These are phyloP conservation scores for Hydriomena furcata DNA, from an alignment of 2,888 invertebrate genomes.

Conservation along the genomic window DNA sequence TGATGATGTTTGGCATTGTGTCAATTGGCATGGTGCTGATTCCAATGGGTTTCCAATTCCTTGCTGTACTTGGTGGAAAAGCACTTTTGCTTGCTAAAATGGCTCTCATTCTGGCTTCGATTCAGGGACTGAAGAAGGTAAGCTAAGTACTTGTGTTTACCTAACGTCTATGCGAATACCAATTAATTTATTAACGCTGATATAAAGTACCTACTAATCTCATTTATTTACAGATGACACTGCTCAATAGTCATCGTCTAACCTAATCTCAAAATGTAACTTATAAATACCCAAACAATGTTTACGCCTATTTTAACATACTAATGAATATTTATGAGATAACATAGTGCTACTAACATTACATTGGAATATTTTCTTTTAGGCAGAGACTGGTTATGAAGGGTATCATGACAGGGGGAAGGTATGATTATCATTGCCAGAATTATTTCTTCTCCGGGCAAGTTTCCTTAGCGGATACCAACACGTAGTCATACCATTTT, in stretches of 20 bases:
- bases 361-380: slow-evolving; percentile 63
- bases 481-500: neutral
- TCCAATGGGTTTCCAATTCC: slow-evolving; percentile 93
- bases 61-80: slow-evolving; percentile 92
- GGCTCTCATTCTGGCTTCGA: slow-evolving; percentile 90
- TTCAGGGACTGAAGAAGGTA: slow-evolving; percentile 91
- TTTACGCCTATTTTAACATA: slow-evolving; percentile 4
- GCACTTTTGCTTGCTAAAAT: slow-evolving; percentile 91
- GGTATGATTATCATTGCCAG: slow-evolving; percentile 60
- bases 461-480: neutral
- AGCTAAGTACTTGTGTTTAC: slow-evolving; percentile 14
- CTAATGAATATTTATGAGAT: slow-evolving; percentile 23
- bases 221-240: slow-evolving; percentile 13
- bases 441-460: slow-evolving; percentile 31
- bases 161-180: neutral
- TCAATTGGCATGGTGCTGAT: slow-evolving; percentile 90
- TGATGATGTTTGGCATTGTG: slow-evolving; percentile 91
- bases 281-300: slow-evolving; percentile 4
- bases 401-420: slow-evolving; percentile 75
- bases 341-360: slow-evolving; percentile 40
- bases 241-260: neutral
- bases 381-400: slow-evolving; percentile 73
- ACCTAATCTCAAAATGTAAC: slow-evolving; percentile 5
- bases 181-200: neutral
- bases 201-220: slow-evolving; percentile 4